phyloP scores from a whole-genome alignment of 2,797 vertebrate species.

The Masticophis lateralis region DNA sequence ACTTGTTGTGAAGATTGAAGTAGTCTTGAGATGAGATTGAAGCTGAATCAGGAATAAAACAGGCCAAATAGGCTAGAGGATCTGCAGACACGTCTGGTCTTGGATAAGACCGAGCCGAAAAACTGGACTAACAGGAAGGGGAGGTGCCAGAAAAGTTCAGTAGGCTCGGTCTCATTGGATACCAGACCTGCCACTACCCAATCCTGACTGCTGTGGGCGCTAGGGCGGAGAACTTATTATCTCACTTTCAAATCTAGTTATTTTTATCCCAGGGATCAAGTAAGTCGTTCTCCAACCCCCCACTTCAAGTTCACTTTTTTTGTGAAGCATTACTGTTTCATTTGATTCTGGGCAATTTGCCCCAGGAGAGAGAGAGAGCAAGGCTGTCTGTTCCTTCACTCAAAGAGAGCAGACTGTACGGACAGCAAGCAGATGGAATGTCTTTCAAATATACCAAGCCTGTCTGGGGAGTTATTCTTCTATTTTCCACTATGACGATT shows the following conservation, averaged over 20 bases:
- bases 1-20: too few relatives aligned
- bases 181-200: too few relatives aligned
- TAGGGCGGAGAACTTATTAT: background rate
- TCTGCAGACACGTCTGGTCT: too few relatives aligned
- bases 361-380: background rate
- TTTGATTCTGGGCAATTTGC: background rate
- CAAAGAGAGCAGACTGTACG: background rate
- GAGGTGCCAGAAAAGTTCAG: too few relatives aligned
- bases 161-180: too few relatives aligned
- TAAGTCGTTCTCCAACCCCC: background rate
- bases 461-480: background rate
- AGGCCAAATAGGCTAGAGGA: too few relatives aligned
- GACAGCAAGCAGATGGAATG: background rate
- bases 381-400: background rate
- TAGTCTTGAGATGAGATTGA: too few relatives aligned
- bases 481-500: background rate
- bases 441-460: rapidly evolving
- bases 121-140: too few relatives aligned
- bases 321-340: background rate
- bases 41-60: too few relatives aligned
- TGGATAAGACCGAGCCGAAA: too few relatives aligned
- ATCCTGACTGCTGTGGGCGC: too few relatives aligned
- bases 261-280: background rate
- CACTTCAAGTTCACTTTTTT: background rate
- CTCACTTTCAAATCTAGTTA: background rate